A percentile compares a stretch with the other conserved stretches of the same genome.
phyloP scores from a whole-genome alignment of 2,797 vertebrate species.

The Lacerta viridis region DNA sequence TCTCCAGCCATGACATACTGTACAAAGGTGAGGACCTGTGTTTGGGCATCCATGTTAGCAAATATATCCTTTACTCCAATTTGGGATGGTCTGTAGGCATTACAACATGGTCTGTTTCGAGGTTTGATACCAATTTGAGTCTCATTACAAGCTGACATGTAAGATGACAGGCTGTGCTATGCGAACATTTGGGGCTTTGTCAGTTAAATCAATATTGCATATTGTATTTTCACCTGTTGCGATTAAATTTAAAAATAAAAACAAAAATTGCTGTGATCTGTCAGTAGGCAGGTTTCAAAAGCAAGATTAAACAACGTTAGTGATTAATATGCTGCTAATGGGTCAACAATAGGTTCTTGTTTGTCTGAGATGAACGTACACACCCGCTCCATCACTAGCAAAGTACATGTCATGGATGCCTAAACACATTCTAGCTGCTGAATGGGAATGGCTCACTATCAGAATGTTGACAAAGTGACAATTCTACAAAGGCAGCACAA shows the following conservation, averaged over 20 bases:
- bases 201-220: conserved; percentile 34
- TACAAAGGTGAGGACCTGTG: no score
- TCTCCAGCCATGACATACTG: background rate
- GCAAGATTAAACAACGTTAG: conserved; percentile 72
- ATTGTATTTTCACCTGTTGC: conserved; percentile 35
- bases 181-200: conserved; percentile 44
- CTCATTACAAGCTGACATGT: conserved; percentile 19
- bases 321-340: conserved; percentile 51
- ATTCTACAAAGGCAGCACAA: background rate
- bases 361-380: background rate
- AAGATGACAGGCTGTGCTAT: conserved; percentile 50
- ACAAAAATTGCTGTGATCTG: conserved; percentile 38
- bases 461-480: background rate
- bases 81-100: background rate
- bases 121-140: no score
- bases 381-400: no score
- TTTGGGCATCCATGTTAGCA: no score
- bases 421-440: background rate
- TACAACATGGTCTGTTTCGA: background rate
- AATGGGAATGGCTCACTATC: background rate
- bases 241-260: conserved; percentile 50
- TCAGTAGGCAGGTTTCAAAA: conserved; percentile 41
- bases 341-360: background rate
- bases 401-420: background rate
- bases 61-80: background rate